These are phyloP conservation scores for Megalops atlanticus DNA, from an alignment of 2,113 vertebrate species.

Conservation along the genomic window DNA sequence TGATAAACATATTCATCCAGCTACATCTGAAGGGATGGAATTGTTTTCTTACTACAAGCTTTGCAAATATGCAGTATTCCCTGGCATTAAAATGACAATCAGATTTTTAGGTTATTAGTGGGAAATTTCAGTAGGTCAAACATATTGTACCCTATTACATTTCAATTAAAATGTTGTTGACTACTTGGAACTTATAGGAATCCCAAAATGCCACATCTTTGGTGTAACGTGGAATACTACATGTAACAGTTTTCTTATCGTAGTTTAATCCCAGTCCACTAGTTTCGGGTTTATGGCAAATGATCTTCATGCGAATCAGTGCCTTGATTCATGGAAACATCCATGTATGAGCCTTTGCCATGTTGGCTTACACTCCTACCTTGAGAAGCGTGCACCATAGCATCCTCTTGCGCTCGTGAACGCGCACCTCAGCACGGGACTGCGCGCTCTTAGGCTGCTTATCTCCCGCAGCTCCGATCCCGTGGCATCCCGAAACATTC, in stretches of 20 bases:
- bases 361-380: neutral
- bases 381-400: neutral
- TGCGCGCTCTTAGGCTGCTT: constrained; percentile 34
- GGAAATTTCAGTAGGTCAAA: too few species aligned
- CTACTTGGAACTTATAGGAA: too few species aligned
- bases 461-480: constrained; percentile 15
- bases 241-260: neutral
- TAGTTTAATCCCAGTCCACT: neutral
- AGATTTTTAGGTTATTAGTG: too few species aligned
- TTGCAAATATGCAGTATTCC: neutral
- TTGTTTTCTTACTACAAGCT: neutral
- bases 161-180: too few species aligned
- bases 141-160: too few species aligned
- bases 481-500: constrained; percentile 16
- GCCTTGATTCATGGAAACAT: neutral
- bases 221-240: neutral
- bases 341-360: neutral
- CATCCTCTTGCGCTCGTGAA: constrained; percentile 33
- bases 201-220: too few species aligned
- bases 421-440: constrained; percentile 31
- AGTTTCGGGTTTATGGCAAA: neutral
- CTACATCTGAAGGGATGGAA: neutral
- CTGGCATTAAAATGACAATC: too few species aligned
- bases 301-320: neutral
- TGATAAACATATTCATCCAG: neutral